phyloP scores from a whole-genome alignment of 2,888 invertebrate species.

The Cryptus armator region DNA sequence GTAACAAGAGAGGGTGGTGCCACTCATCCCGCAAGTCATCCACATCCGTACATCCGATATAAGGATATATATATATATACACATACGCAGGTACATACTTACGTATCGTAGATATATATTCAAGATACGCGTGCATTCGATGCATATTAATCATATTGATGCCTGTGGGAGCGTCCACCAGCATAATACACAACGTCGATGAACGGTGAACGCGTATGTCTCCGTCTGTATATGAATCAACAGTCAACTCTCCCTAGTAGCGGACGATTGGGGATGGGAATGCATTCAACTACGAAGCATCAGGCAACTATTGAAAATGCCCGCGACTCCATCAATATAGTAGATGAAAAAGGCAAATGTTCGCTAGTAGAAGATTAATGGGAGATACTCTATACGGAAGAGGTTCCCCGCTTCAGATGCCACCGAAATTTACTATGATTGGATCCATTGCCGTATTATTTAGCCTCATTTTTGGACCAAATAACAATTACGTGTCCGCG shows the following conservation, averaged over 20 bases:
- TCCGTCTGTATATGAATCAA: slow-evolving; percentile 16
- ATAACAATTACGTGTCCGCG: not conserved
- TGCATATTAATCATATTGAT: slow-evolving; percentile 79
- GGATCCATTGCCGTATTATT: not conserved
- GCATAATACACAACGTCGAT: not conserved
- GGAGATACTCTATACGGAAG: not conserved
- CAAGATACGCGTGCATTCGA: slow-evolving; percentile 41
- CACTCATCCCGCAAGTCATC: slow-evolving; percentile 74
- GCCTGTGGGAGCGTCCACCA: not conserved
- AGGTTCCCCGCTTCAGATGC: not conserved
- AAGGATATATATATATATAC: slow-evolving; percentile 72
- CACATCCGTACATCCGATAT: slow-evolving; percentile 78
- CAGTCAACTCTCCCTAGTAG: not conserved
- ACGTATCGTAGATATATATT: not conserved
- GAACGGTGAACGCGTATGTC: not conserved
- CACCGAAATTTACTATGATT: not conserved
- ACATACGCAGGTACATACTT: slow-evolving; percentile 15
- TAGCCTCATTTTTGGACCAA: not conserved
- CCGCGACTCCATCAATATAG: not conserved
- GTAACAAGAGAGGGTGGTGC: slow-evolving; percentile 40
- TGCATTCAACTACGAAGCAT: no score
- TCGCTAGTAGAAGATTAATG: not conserved
- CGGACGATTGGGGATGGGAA: not conserved
- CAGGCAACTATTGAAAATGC: no score
- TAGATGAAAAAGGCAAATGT: not conserved